phyloP scores from a whole-genome alignment of 2,888 invertebrate species.

The Agonopterix arenella region DNA sequence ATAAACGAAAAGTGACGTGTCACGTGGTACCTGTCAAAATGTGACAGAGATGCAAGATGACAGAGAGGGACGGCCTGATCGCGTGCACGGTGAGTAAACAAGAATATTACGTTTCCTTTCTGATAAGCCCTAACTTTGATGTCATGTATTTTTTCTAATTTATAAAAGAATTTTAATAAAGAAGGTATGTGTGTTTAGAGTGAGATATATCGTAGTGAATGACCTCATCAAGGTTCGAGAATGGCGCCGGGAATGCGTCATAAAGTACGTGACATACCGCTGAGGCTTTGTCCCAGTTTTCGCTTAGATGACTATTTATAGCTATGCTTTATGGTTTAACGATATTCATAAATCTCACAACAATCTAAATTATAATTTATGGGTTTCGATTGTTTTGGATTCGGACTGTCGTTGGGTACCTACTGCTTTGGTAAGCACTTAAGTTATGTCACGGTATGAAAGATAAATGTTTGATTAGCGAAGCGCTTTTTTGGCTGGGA shows the following conservation, averaged over 20 bases:
- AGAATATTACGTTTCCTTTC: constrained; percentile 18
- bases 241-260: constrained; percentile 47
- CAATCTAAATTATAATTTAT: no score
- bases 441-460: no score
- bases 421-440: no score
- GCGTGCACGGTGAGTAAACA: constrained; percentile 44
- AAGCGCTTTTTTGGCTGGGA: no score
- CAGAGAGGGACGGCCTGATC: constrained; percentile 30
- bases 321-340: constrained; percentile 1
- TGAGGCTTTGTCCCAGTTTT: constrained; percentile 31
- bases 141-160: constrained; percentile 1
- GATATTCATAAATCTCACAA: constrained; percentile 1
- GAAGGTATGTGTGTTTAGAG: constrained; percentile 22
- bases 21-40: constrained; percentile 62
- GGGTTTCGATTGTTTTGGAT: no score
- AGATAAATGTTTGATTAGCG: no score
- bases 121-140: constrained; percentile 11
- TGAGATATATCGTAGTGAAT: constrained; percentile 32
- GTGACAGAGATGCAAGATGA: constrained; percentile 43
- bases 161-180: constrained; percentile 36
- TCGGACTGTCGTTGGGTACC: no score
- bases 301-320: constrained; percentile 15
- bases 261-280: constrained; percentile 41
- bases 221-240: constrained; percentile 38
- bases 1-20: constrained; percentile 11